phyloP scores from a whole-genome alignment of 2,888 invertebrate genomes.

The Oscheius sp. region DNA sequence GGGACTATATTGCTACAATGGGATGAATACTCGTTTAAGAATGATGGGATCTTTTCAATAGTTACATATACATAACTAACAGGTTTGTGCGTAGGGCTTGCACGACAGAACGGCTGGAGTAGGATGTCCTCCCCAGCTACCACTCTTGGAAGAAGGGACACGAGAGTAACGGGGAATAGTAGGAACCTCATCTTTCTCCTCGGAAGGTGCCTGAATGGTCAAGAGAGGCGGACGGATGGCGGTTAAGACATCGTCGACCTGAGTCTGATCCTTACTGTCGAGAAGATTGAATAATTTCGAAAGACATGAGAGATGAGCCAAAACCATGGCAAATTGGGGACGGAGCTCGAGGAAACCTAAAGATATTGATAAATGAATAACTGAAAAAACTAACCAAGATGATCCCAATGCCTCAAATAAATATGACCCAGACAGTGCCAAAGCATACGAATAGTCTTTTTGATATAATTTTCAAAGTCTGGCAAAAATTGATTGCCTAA shows the following conservation, averaged over 20 bases:
- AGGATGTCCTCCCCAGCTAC: slow-evolving; percentile 68
- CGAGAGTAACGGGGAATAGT: slow-evolving; percentile 28
- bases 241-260: slow-evolving; percentile 43
- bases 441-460: slow-evolving; percentile 55
- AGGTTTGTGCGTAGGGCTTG: slow-evolving; percentile 64
- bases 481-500: slow-evolving; percentile 59
- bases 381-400: slow-evolving; percentile 40
- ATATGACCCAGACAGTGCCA: slow-evolving; percentile 68
- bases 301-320: slow-evolving; percentile 62
- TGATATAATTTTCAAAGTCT: slow-evolving; percentile 60
- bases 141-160: slow-evolving; percentile 65
- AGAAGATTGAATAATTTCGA: slow-evolving; percentile 47
- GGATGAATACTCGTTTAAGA: slow-evolving; percentile 8
- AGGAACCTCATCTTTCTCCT: slow-evolving; percentile 13
- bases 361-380: not conserved
- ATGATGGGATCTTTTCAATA: slow-evolving; percentile 9
- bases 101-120: slow-evolving; percentile 58
- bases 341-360: slow-evolving; percentile 59
- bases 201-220: slow-evolving; percentile 4
- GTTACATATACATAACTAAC: slow-evolving; percentile 33
- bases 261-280: slow-evolving; percentile 51
- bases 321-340: slow-evolving; percentile 61
- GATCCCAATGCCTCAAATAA: slow-evolving; percentile 67
- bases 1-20: slow-evolving; percentile 8
- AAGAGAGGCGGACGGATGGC: slow-evolving; percentile 17